Conservation (phyloP, 1,140 invertebrate species). For the Drosophila nannoptera region DNA sequence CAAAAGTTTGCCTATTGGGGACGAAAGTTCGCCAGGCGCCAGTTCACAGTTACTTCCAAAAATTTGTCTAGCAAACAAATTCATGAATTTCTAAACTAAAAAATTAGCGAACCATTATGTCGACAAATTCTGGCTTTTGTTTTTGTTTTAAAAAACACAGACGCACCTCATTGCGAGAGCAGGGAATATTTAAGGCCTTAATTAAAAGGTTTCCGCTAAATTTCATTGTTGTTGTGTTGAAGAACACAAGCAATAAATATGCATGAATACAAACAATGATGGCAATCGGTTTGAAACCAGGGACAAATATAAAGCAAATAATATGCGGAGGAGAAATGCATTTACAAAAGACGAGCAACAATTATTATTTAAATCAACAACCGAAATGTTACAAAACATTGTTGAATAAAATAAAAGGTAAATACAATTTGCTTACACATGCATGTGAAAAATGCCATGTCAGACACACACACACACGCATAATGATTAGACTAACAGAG, state of each 20-base stretch:
- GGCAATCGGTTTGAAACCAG: slow-evolving; percentile 24
- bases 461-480: not conserved
- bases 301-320: slow-evolving; percentile 59
- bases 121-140: not conserved
- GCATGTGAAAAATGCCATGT: slow-evolving; percentile 62
- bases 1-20: slow-evolving; percentile 56
- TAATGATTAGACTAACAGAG: slow-evolving; percentile 19
- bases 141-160: slow-evolving; percentile 21
- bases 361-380: slow-evolving; percentile 72
- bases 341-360: slow-evolving; percentile 48
- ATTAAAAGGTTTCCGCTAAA: slow-evolving; percentile 19
- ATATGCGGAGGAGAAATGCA: slow-evolving; percentile 46
- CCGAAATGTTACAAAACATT: slow-evolving; percentile 52
- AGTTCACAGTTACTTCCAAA: slow-evolving; percentile 6
- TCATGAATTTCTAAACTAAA: not conserved
- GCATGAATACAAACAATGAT: slow-evolving; percentile 63
- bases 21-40: not conserved
- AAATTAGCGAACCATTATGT: not conserved
- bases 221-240: slow-evolving; percentile 40
- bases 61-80: slow-evolving; percentile 41
- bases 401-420: slow-evolving; percentile 68
- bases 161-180: slow-evolving; percentile 11
- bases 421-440: slow-evolving; percentile 49
- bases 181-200: not conserved
- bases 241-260: slow-evolving; percentile 56